Percentiles rank a stretch among this genome's conserved stretches.
Conservation (phyloP, 2,113 vertebrate species). For the Charina bottae region DNA sequence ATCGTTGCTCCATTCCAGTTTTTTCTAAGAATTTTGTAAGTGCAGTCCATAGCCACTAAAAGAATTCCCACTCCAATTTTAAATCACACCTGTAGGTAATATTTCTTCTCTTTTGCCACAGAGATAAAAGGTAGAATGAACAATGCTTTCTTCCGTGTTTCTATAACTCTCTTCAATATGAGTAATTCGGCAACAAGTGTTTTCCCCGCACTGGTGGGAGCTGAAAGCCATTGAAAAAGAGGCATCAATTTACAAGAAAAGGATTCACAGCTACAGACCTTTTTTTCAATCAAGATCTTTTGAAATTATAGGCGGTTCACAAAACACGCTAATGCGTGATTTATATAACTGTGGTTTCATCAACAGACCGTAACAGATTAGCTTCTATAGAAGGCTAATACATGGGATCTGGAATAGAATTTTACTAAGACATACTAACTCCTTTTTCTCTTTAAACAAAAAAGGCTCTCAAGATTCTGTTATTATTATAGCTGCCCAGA, state of each 20-base stretch:
- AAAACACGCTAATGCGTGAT: neutral
- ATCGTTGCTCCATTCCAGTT: neutral
- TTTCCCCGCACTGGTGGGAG: conserved; percentile 97
- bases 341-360: neutral
- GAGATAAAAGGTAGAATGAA: conserved; percentile 97
- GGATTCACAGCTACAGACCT: neutral
- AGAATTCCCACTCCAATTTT: neutral
- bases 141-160: conserved; percentile 91
- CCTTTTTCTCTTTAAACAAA: neutral
- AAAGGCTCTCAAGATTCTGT: neutral
- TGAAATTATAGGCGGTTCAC: neutral
- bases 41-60: neutral
- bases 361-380: neutral
- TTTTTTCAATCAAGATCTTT: neutral
- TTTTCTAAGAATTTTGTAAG: neutral
- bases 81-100: conserved; percentile 86
- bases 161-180: conserved; percentile 91
- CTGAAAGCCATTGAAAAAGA: conserved; percentile 66
- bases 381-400: neutral
- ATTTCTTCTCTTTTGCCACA: conserved; percentile 96
- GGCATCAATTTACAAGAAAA: neutral
- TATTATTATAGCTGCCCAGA: neutral
- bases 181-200: conserved; percentile 95
- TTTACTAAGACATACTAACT: neutral
- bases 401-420: neutral